Evolutionary conservation across 1,140 invertebrate species (phyloP).

Genomic region (Bombus affinis): DNA sequence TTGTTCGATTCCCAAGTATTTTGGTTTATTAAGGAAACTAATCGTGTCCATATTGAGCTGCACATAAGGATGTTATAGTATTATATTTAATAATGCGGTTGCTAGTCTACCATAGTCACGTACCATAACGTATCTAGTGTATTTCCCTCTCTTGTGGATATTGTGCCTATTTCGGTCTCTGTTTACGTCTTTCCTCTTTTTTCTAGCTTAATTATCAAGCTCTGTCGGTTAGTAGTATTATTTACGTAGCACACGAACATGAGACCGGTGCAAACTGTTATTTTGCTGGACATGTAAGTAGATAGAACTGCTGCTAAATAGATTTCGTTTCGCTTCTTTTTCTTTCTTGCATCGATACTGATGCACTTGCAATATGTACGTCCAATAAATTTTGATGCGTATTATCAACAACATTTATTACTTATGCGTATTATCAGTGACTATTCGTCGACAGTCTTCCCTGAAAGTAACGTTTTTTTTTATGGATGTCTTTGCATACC

Average conservation of each 20-base stretch:
- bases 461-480: background rate
- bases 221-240: constrained; percentile 36
- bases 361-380: background rate
- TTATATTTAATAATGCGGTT: constrained; percentile 7
- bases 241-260: constrained; percentile 54
- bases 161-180: constrained; percentile 12
- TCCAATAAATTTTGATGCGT: background rate
- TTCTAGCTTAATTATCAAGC: constrained; percentile 28
- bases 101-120: background rate
- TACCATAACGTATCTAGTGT: constrained; percentile 2
- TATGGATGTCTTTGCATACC: background rate
- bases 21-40: background rate
- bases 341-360: background rate
- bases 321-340: background rate
- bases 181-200: constrained; percentile 44
- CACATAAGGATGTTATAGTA: background rate
- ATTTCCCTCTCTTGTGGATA: constrained; percentile 15
- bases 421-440: background rate
- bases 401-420: background rate
- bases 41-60: background rate
- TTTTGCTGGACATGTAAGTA: constrained; percentile 52
- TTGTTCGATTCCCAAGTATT: background rate
- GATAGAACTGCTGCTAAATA: background rate
- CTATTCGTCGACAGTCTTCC: background rate
- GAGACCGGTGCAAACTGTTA: constrained; percentile 43